Conservation (phyloP, 2,113 vertebrate genomes). For the Varanus salvator region DNA sequence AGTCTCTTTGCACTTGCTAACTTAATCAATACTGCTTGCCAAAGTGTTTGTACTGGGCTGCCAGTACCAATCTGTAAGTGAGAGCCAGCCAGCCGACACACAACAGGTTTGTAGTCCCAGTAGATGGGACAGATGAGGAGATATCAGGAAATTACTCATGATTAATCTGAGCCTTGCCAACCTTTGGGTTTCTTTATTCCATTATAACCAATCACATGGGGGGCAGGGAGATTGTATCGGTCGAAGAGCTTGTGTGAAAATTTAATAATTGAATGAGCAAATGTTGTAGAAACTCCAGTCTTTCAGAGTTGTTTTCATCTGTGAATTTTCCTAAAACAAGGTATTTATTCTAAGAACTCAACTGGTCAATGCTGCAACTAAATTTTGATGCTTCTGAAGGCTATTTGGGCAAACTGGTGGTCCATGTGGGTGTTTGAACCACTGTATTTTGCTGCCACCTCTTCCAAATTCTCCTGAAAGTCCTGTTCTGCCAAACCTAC, state of each 20-base stretch:
- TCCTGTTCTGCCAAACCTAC: no score
- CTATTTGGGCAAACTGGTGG: neutral
- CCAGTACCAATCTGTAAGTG: neutral
- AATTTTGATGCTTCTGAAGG: neutral
- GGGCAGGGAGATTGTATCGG: neutral
- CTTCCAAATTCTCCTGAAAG: no score
- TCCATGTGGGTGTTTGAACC: neutral
- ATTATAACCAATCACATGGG: neutral
- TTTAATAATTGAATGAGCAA: neutral
- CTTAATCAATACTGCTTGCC: neutral
- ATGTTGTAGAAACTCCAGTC: neutral
- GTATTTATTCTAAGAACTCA: neutral
- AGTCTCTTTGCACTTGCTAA: neutral
- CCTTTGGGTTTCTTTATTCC: neutral
- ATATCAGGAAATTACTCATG: constrained; percentile 13
- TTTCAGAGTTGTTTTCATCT: neutral
- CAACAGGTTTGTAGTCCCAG: neutral
- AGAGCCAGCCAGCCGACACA: neutral
- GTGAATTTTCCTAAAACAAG: neutral
- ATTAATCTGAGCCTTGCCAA: constrained; percentile 5
- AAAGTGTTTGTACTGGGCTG: neutral
- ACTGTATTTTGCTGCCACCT: no score
- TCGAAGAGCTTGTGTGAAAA: neutral
- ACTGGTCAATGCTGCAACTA: neutral
- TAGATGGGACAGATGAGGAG: neutral